A percentile compares a stretch with the other conserved stretches of the same genome.
These are phyloP conservation scores for Crossocerus cetratus DNA, from an alignment of 2,888 invertebrate species.

Conservation along the genomic window DNA sequence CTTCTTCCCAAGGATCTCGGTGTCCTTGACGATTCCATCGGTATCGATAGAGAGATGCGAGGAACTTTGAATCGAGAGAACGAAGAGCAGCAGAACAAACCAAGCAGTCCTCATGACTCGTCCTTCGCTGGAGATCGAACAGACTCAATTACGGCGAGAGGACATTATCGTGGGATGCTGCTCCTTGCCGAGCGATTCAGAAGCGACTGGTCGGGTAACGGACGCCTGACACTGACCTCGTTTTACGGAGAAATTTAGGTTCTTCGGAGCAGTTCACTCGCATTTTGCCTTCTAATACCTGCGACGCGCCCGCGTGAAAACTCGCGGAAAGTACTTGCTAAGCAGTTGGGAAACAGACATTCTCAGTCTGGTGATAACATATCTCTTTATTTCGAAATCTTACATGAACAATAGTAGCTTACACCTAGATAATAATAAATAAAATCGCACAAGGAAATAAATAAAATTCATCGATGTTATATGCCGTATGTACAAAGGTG, in stretches of 20 bases:
- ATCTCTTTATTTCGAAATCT: too few species aligned
- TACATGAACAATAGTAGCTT: background rate
- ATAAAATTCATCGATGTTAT: background rate
- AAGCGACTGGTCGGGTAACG: constrained; percentile 69
- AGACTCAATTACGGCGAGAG: constrained; percentile 28
- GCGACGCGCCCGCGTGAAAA: background rate
- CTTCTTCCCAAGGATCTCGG: background rate
- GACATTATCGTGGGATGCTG: constrained; percentile 52
- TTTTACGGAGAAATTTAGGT: constrained; percentile 72
- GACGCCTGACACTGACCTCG: constrained; percentile 66
- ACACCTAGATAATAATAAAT: background rate
- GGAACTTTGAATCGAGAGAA: constrained; percentile 7
- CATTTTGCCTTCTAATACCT: constrained; percentile 28
- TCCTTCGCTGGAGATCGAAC: constrained; percentile 18
- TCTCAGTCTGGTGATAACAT: too few species aligned
- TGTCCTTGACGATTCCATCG: background rate
- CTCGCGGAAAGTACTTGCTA: too few species aligned
- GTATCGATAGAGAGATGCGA: background rate
- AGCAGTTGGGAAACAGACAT: too few species aligned
- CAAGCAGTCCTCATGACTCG: constrained; percentile 26
- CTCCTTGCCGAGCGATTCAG: constrained; percentile 57
- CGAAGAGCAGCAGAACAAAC: constrained; percentile 25
- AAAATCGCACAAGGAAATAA: background rate
- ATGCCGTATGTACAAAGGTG: background rate
- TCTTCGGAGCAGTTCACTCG: constrained; percentile 29